A percentile compares a stretch with the other conserved stretches of the same genome.
Evolutionary conservation across 2,888 invertebrate species (phyloP).

Genomic region (Malachius bipustulatus): DNA sequence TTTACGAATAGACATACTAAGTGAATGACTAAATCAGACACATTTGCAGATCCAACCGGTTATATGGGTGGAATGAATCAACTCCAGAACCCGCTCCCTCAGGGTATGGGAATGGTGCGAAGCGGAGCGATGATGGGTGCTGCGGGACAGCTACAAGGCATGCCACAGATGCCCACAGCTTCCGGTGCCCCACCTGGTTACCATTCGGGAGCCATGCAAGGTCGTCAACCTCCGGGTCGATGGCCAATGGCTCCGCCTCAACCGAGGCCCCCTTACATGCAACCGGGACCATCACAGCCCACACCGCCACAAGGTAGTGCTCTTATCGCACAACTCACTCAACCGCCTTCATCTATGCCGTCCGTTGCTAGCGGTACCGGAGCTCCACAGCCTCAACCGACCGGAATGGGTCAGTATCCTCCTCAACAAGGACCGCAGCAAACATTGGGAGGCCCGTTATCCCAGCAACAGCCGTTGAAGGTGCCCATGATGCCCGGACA

Average conservation of each 20-base stretch:
- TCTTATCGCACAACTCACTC: constrained; percentile 45
- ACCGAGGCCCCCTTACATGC: constrained; percentile 32
- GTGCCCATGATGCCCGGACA: too few species aligned
- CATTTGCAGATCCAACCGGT: too few species aligned
- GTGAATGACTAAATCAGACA: too few species aligned
- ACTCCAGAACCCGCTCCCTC: too few species aligned
- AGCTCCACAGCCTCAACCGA: too few species aligned
- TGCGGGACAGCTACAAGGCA: constrained; percentile 31
- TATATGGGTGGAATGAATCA: too few species aligned
- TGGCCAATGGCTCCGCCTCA: constrained; percentile 52
- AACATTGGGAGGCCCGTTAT: too few species aligned
- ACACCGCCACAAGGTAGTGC: constrained; percentile 39
- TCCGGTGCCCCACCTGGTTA: too few species aligned
- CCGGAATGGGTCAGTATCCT: too few species aligned
- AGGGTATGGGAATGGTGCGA: not conserved
- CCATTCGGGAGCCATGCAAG: constrained; percentile 29
- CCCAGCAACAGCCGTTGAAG: too few species aligned
- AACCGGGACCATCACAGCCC: constrained; percentile 15
- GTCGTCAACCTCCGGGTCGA: constrained; percentile 45
- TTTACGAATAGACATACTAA: not conserved
- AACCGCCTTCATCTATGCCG: constrained; percentile 43
- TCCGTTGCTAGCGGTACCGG: constrained; percentile 34
- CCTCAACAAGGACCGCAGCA: too few species aligned
- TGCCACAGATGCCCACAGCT: constrained; percentile 26
- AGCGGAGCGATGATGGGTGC: constrained; percentile 19